A percentile compares a stretch with the other conserved stretches of the same genome.
phyloP scores from a whole-genome alignment of 2,888 invertebrate species.

The Cephus nigrinus region DNA sequence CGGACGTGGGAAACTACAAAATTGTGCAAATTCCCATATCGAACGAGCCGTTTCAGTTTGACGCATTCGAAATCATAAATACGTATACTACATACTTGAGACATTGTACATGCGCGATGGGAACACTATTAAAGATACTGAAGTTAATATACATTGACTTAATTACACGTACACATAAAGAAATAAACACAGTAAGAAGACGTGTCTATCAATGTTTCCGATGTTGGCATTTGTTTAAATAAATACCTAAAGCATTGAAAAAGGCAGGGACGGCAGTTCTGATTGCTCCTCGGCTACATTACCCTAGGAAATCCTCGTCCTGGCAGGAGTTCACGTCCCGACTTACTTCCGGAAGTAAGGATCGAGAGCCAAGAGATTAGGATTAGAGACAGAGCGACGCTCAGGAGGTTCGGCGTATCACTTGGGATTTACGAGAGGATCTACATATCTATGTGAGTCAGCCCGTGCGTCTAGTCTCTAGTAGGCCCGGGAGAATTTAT shows the following conservation, averaged over 20 bases:
- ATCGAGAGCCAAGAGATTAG: not conserved
- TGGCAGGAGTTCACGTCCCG: not conserved
- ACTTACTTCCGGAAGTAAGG: not conserved
- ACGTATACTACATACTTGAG: not conserved
- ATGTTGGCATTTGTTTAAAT: conserved; percentile 61
- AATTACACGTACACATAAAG: conserved; percentile 27
- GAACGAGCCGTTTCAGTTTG: not conserved
- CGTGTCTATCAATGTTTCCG: conserved; percentile 59
- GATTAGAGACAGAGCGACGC: not conserved
- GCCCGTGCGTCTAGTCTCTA: not conserved
- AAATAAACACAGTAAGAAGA: conserved; percentile 27
- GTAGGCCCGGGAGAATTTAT: not conserved
- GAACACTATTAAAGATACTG: conserved; percentile 4
- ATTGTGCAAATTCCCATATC: not conserved
- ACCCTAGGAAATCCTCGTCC: not conserved
- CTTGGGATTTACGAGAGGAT: not conserved
- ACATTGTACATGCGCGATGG: not conserved
- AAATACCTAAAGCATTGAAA: conserved; percentile 52
- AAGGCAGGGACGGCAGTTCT: not conserved
- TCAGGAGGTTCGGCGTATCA: not conserved
- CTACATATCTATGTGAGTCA: not conserved
- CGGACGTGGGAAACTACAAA: not conserved
- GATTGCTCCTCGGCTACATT: not conserved
- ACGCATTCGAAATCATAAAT: not conserved
- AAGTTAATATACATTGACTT: conserved; percentile 19